Percentiles rank a stretch among this genome's conserved stretches.
Evolutionary conservation across 2,113 vertebrate species (phyloP).

Genomic region (Hipposideros armiger): DNA sequence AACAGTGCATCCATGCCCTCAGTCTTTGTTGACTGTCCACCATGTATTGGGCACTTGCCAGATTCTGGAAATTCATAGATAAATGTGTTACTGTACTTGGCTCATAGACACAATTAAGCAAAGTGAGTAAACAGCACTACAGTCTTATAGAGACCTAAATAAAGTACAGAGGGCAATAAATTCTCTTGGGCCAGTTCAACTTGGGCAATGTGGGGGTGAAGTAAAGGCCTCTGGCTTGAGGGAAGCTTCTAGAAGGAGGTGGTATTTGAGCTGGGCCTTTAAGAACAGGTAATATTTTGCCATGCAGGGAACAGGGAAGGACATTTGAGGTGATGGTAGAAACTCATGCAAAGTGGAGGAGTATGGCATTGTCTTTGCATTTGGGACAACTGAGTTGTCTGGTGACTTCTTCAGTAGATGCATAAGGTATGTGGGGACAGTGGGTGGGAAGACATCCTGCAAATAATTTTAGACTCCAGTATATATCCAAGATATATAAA

Average conservation of each 20-base stretch:
- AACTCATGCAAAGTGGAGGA: background rate
- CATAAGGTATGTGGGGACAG: fast-evolving
- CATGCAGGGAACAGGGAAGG: background rate
- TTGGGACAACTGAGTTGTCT: background rate
- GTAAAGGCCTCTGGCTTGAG: background rate
- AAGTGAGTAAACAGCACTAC: background rate
- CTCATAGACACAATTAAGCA: background rate
- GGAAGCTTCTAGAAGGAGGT: background rate
- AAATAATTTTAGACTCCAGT: background rate
- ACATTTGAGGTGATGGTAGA: background rate
- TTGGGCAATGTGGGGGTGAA: background rate
- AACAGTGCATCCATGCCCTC: background rate
- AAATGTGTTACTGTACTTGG: background rate
- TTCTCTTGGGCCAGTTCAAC: background rate
- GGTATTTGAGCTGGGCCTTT: background rate
- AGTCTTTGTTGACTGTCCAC: background rate
- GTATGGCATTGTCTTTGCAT: background rate
- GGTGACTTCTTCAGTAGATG: background rate
- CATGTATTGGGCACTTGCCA: background rate
- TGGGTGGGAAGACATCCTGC: background rate
- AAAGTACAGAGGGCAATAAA: background rate
- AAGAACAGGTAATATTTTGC: background rate
- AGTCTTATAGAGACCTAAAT: background rate
- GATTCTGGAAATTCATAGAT: background rate
- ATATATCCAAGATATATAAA: background rate